Evolutionary conservation across 2,113 vertebrate genomes (phyloP), one percentile per base, ranked within the genome.

Genomic region (Ginglymostoma cirratum): DNA sequence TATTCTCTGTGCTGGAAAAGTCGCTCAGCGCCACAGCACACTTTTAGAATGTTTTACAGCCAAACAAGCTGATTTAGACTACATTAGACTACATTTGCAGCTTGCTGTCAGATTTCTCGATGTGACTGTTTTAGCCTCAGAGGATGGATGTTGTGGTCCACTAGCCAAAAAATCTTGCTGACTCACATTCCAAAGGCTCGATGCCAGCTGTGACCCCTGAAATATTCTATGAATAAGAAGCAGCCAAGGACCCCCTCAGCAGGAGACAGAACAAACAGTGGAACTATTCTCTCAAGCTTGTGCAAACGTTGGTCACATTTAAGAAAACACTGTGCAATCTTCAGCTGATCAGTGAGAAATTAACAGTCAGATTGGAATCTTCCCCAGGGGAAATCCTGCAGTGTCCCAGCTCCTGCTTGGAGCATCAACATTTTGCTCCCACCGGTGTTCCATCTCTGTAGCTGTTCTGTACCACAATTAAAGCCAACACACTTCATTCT

Each of bases 261-360:
- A 96, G 96, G 96, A 94, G 96, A 96, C 96, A 97, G 96, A 97
- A 96, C 96, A 98, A 97, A 97, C 97, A 97, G 55, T 96, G 69
- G 45, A 97, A 96, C 95, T 96, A 96, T 96, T 96, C 97, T 96
- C 55, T 96, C 96, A 97, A 97, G 97, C 97, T 97, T 95, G 30
- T 97, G 97, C 97, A 98, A 98, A 98, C 96, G 96, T 96, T 96
- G 96, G 96, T 87, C 96, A 96, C 96, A 96, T 97, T 98, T 97
- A 97, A 97, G 97, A 96, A 96, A 97, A 96, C 96, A 96, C 96
- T 24, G 96, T 98, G 98, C 92, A 98, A 98, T 98, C 99, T 98
- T 97, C 98, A 97, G 95, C 96, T 85, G 96, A 97, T 96, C 96
- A 96, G 96, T 96, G 96, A 97, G 87, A 96, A 98, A 98, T 97